Evolutionary conservation across 2,888 invertebrate genomes (phyloP).

Genomic region (Diogma glabrata): DNA sequence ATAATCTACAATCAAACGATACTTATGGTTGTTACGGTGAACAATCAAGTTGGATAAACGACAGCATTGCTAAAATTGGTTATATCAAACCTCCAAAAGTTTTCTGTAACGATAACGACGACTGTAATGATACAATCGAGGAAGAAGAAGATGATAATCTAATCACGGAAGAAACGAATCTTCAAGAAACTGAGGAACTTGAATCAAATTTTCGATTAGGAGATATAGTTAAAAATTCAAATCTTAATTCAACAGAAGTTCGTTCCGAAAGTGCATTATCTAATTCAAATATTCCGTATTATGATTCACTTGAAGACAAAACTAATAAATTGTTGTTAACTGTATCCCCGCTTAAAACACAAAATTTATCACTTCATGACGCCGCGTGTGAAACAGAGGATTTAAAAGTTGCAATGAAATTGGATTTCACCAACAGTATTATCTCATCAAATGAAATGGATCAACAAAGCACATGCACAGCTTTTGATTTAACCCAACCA

Average conservation of each 20-base stretch:
- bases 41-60: constrained; percentile 26
- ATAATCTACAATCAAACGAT: constrained; percentile 47
- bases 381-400: constrained; percentile 21
- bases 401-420: constrained; percentile 15
- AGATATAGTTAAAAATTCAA: not conserved
- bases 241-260: not conserved
- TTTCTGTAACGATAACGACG: constrained; percentile 32
- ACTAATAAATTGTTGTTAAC: not conserved
- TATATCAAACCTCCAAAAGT: constrained; percentile 35
- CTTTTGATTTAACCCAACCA: constrained; percentile 22
- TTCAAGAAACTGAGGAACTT: not conserved
- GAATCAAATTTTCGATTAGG: not conserved
- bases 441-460: constrained; percentile 23
- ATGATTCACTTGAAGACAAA: constrained; percentile 11
- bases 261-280: constrained; percentile 3
- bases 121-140: constrained; percentile 34
- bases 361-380: constrained; percentile 21
- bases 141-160: not conserved
- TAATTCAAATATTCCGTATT: not conserved
- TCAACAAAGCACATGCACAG: constrained; percentile 21
- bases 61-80: constrained; percentile 22
- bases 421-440: constrained; percentile 21
- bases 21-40: constrained; percentile 27
- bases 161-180: not conserved
- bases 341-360: constrained; percentile 20